A percentile compares a stretch with the other conserved stretches of the same genome.
Conservation (phyloP, 2,113 vertebrate species). For the Himantopus leucocephalus region DNA sequence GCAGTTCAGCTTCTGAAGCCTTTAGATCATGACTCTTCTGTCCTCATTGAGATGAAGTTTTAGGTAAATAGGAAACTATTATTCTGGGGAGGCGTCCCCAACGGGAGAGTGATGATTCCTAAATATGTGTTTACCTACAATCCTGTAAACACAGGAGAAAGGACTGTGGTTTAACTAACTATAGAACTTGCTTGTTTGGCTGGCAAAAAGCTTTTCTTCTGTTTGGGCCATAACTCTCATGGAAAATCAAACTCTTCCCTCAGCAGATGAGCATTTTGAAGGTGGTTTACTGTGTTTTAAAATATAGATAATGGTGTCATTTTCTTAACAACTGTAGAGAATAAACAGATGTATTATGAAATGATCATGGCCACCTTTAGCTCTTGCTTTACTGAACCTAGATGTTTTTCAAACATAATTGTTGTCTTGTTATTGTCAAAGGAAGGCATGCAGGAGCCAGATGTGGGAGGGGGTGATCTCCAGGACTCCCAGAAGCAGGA, state of each 20-base stretch:
- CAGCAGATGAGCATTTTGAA: neutral
- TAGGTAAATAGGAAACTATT: neutral
- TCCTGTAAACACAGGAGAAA: neutral
- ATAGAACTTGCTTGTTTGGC: neutral
- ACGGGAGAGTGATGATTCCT: neutral
- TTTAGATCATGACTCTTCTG: neutral
- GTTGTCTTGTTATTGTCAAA: neutral
- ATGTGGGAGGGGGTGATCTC: neutral
- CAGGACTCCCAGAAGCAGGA: neutral
- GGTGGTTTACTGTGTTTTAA: neutral
- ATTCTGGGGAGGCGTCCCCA: neutral
- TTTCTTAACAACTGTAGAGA: neutral
- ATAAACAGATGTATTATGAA: neutral
- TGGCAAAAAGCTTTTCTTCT: slow-evolving; percentile 19
- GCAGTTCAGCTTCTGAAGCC: neutral
- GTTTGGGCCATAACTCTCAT: neutral
- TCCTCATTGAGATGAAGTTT: neutral
- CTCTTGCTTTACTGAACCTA: neutral
- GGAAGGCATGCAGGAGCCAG: neutral
- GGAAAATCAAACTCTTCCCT: neutral
- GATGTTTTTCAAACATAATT: neutral
- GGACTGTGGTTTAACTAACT: neutral
- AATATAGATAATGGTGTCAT: neutral
- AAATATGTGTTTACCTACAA: neutral
- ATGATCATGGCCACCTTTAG: neutral